A percentile compares a stretch with the other conserved stretches of the same genome.
Conservation (phyloP, 2,888 invertebrate species). For the Orchesella flavescens region DNA sequence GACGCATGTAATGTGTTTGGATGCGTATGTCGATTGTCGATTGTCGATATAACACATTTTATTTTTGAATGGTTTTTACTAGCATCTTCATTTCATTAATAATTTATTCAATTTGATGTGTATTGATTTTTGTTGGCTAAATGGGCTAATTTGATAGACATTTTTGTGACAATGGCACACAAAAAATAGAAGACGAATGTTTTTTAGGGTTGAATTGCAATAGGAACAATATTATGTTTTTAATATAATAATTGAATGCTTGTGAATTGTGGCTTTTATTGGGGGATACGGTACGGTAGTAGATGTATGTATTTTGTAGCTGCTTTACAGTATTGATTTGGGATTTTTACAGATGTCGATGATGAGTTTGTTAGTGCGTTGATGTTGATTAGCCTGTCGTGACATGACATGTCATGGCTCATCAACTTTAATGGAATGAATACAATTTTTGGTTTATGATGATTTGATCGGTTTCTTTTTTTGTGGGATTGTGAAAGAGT, state of each 20-base stretch:
- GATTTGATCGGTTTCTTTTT: slow-evolving; percentile 45
- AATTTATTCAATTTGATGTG: background rate
- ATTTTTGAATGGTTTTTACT: slow-evolving; percentile 1
- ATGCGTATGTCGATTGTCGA: slow-evolving; percentile 2
- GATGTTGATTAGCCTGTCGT: slow-evolving; percentile 12
- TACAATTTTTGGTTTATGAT: slow-evolving; percentile 35
- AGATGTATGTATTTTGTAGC: too few species aligned
- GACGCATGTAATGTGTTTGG: background rate
- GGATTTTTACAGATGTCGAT: too few species aligned
- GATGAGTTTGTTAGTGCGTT: background rate
- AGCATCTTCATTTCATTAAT: slow-evolving; percentile 19
- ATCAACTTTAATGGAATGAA: slow-evolving; percentile 41
- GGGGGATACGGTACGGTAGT: too few species aligned
- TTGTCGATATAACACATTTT: too few species aligned
- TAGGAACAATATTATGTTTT: too few species aligned
- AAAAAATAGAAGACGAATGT: slow-evolving; percentile 1
- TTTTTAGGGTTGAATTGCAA: too few species aligned
- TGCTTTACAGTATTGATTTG: too few species aligned
- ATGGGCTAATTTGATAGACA: slow-evolving; percentile 35
- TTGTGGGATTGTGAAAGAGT: too few species aligned
- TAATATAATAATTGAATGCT: too few species aligned
- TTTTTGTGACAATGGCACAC: slow-evolving; percentile 51
- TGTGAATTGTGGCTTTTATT: too few species aligned
- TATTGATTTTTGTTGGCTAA: slow-evolving; percentile 48
- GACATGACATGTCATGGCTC: slow-evolving; percentile 55